Conservation (phyloP, 2,113 vertebrate genomes). For the Myrmophylax atrothorax region DNA sequence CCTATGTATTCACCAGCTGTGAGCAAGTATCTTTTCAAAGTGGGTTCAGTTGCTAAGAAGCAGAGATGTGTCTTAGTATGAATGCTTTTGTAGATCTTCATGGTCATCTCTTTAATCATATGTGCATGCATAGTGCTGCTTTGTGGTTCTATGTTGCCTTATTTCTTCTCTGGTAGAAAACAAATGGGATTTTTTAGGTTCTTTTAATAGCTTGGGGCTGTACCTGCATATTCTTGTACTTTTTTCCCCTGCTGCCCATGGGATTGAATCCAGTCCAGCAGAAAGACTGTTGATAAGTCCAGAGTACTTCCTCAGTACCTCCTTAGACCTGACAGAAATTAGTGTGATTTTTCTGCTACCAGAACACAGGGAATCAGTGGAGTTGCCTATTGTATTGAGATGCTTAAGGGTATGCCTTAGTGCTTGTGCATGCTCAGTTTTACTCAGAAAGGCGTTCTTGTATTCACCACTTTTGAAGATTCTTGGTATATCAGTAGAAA, state of each 20-base stretch:
- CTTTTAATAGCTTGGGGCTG: background rate
- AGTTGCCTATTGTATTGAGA: background rate
- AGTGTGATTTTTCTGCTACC: background rate
- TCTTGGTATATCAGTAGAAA: background rate
- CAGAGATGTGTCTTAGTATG: background rate
- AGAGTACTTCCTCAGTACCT: background rate
- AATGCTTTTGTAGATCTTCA: background rate
- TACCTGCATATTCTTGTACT: fast-evolving
- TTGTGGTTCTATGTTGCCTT: background rate
- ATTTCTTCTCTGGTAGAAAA: background rate
- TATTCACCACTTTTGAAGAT: background rate
- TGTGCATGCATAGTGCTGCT: fast-evolving
- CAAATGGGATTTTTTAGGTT: background rate
- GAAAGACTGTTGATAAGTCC: background rate
- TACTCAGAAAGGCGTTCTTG: background rate
- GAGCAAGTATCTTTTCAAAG: background rate
- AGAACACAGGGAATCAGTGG: background rate
- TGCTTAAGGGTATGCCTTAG: background rate
- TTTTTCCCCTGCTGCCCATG: background rate
- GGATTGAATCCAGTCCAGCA: background rate
- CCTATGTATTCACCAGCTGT: background rate
- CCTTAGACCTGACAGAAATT: background rate
- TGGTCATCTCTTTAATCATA: background rate
- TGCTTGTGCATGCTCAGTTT: background rate
- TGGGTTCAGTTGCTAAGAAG: background rate